These are phyloP conservation scores for Chaetophractus vellerosus DNA, from an alignment of 2,797 vertebrate genomes.

Conservation along the genomic window DNA sequence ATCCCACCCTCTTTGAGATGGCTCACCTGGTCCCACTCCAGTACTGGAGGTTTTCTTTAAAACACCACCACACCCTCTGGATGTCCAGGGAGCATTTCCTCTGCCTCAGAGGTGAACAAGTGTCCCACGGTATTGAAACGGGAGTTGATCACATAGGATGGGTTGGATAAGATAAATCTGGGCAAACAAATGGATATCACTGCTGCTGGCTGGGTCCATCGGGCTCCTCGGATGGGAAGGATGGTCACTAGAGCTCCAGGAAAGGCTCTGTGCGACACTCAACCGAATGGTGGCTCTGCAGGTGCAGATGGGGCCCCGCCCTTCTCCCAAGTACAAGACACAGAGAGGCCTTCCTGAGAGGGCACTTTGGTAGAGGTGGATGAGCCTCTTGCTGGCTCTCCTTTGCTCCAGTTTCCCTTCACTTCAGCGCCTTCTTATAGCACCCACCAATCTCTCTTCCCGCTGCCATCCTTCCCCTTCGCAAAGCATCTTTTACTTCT, in stretches of 20 bases:
- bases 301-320: background rate
- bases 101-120: background rate
- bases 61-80: rapidly evolving
- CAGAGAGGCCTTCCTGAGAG: background rate
- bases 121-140: background rate
- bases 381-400: background rate
- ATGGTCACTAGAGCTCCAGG: rapidly evolving
- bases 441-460: background rate
- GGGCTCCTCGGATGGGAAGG: background rate
- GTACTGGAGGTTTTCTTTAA: background rate
- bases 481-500: background rate
- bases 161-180: too few relatives aligned
- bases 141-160: rapidly evolving
- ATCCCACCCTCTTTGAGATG: background rate
- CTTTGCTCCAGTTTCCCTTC: background rate
- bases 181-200: background rate
- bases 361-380: background rate
- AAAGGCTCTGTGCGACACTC: background rate
- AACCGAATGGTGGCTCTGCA: background rate
- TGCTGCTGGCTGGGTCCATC: background rate
- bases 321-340: too few relatives aligned
- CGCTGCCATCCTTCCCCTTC: too few relatives aligned
- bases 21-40: too few relatives aligned
- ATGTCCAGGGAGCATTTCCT: background rate
- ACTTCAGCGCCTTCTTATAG: background rate